Evolutionary conservation across 2,113 vertebrate species (phyloP).

Genomic region (Taxidea taxus): DNA sequence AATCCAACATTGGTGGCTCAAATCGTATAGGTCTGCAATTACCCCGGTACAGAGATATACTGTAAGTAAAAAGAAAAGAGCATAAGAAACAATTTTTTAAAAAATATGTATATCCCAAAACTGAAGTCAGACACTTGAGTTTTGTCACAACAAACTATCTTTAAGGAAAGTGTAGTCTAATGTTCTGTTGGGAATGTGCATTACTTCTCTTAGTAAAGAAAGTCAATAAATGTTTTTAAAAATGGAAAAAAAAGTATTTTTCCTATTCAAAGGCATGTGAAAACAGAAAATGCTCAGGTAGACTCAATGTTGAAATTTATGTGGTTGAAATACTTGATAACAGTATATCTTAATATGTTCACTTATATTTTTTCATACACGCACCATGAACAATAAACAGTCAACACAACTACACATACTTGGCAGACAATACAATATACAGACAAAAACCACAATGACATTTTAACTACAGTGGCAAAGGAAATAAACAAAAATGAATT

Average conservation of each 20-base stretch:
- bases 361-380: not conserved
- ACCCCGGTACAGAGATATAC: slow-evolving; percentile 93
- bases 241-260: not conserved
- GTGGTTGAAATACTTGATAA: not conserved
- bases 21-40: slow-evolving; percentile 97
- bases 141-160: not conserved
- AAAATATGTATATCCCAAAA: slow-evolving; percentile 34
- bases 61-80: slow-evolving; percentile 80
- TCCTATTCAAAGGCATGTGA: not conserved
- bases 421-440: not conserved
- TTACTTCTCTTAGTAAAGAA: not conserved
- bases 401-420: not conserved
- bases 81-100: not conserved
- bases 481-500: not conserved
- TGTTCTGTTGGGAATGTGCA: not conserved
- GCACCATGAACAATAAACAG: not conserved
- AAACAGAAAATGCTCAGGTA: not conserved
- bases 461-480: not conserved
- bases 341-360: not conserved
- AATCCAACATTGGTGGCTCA: slow-evolving; percentile 99
- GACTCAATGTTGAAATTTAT: not conserved
- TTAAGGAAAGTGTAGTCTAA: not conserved
- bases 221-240: not conserved
- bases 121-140: not conserved
- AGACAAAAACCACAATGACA: not conserved